Evolutionary conservation across 2,888 invertebrate species (phyloP).

Genomic region (Perizoma flavofasciatum): DNA sequence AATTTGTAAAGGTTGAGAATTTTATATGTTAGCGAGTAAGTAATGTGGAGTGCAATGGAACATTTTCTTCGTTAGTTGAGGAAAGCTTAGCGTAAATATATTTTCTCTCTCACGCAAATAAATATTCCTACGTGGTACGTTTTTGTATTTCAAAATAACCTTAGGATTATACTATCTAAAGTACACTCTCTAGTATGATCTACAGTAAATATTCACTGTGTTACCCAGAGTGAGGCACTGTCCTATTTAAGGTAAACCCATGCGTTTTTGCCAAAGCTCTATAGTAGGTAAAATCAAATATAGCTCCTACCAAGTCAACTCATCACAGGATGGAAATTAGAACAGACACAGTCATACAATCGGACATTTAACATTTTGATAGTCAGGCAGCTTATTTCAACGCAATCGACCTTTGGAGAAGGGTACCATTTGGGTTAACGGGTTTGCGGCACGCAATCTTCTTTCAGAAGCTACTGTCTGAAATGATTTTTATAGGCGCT

Average conservation of each 20-base stretch:
- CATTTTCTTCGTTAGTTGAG: slow-evolving; percentile 8
- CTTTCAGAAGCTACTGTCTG: slow-evolving; percentile 11
- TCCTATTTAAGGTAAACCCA: too few species aligned
- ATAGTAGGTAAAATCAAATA: too few species aligned
- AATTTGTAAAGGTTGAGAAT: slow-evolving; percentile 24
- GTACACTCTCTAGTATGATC: too few species aligned
- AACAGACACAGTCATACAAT: too few species aligned
- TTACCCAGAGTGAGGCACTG: too few species aligned
- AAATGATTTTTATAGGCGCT: not conserved
- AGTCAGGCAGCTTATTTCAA: slow-evolving; percentile 8
- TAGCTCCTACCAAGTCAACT: too few species aligned
- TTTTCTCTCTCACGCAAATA: slow-evolving; percentile 1
- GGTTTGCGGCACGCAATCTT: slow-evolving; percentile 18
- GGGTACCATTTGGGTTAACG: slow-evolving; percentile 10
- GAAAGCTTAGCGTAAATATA: slow-evolving; percentile 1
- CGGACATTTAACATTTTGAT: not conserved
- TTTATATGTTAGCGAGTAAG: slow-evolving; percentile 18
- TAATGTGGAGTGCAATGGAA: slow-evolving; percentile 15
- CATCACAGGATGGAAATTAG: too few species aligned
- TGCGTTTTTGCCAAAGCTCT: too few species aligned
- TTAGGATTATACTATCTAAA: too few species aligned
- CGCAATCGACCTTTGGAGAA: not conserved
- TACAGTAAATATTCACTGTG: too few species aligned
- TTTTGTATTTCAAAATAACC: not conserved
- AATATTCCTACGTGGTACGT: not conserved